Base-by-base conservation (phyloP, 2,888 invertebrate genomes). In the Malacosoma neustria region DNA sequence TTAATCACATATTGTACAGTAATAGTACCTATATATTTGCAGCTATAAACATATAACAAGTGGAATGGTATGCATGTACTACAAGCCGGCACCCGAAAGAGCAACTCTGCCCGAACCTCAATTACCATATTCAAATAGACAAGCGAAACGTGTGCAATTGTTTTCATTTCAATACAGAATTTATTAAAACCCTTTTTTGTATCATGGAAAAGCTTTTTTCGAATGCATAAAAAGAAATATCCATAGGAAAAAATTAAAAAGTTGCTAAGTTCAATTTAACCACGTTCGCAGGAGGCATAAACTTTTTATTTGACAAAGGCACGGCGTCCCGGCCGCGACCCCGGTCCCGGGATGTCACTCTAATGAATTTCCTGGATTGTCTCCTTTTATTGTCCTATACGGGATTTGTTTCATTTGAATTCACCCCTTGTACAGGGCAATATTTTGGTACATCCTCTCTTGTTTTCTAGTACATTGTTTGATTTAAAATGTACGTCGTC, bases 301-400 rank as follows among this genome's bases (percentile, higher is more conserved):
- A 46, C 35, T 45, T 45, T 46, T 47, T 45, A 46, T 41, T 50
- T 42, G 44, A 46, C 43, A 41, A 41, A 42, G 37, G 46, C 48
- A 41, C 46, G 43, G 40, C 36, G 37, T n/a, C n/a, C n/a, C n/a
- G n/a, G n/a, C n/a, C n/a, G n/a, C n/a, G n/a, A n/a, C n/a, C n/a
- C n/a, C 22, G 7, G 15, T 7, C 7, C 15, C 22, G 22, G 22
- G 22, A 22, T 9, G 22, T 9, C 22, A 9, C 3, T 9, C 22
- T 22, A 22, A 22, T 22, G 5, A 22, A 22, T 22, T 22, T 22
- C 22, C 22, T 5, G 22, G 5, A 22, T 4, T 22, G 3, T 22
- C 22, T 9, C 6, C 22, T 22, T 29, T 5, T 22, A 22, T 22
- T 15, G 15, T 15, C 15, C 15, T 15, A 15, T 15, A 1, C 15